A percentile compares a stretch with the other conserved stretches of the same genome.
phyloP scores from a whole-genome alignment of 1,140 invertebrate species.

The Trichoplusia ni region DNA sequence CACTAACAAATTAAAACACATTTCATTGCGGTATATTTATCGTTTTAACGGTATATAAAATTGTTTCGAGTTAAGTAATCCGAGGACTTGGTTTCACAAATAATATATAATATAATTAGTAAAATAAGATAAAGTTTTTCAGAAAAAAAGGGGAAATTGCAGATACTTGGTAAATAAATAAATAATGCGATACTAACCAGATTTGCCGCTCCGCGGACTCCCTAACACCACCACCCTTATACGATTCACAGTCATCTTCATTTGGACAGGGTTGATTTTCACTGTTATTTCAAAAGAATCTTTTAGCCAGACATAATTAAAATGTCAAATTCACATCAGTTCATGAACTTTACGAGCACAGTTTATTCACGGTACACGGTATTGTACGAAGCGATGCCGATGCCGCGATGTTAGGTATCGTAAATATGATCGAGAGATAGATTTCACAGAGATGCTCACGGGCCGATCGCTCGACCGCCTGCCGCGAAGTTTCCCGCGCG shows the following conservation, averaged over 20 bases:
- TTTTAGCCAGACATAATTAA: conserved; percentile 53
- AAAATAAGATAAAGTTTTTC: too few species aligned
- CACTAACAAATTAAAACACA: too few species aligned
- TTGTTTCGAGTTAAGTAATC: too few species aligned
- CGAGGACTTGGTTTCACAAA: too few species aligned
- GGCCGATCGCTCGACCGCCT: conserved; percentile 46
- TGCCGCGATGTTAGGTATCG: conserved; percentile 58
- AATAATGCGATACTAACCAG: conserved; percentile 80
- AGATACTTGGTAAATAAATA: conserved; percentile 18
- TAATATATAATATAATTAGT: too few species aligned
- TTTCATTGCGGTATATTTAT: too few species aligned
- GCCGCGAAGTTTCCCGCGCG: conserved; percentile 66
- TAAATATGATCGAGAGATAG: conserved; percentile 67
- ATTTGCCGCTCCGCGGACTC: conserved; percentile 86
- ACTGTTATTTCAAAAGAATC: conserved; percentile 43
- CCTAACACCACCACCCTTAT: conserved; percentile 88
- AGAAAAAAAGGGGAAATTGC: background rate
- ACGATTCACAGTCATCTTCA: conserved; percentile 84
- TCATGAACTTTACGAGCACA: conserved; percentile 44
- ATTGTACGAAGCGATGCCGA: conserved; percentile 21
- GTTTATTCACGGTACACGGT: conserved; percentile 54
- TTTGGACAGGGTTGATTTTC: conserved; percentile 66
- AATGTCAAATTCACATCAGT: conserved; percentile 22
- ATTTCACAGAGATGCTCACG: conserved; percentile 35
- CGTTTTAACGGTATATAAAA: too few species aligned